phyloP scores from a whole-genome alignment of 2,888 invertebrate genomes.

The Chloromyia formosa region DNA sequence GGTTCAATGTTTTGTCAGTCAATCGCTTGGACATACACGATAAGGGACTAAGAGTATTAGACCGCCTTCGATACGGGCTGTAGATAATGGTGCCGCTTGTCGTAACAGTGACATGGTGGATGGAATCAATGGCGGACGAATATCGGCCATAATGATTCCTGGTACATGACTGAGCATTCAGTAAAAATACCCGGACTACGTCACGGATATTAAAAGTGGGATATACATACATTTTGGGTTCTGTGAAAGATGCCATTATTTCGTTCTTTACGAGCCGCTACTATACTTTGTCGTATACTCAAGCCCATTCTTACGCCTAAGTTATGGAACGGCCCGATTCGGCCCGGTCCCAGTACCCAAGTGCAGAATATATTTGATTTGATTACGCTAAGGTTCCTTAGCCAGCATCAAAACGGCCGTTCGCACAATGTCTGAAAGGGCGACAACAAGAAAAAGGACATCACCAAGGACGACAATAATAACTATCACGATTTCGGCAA shows the following conservation, averaged over 20 bases:
- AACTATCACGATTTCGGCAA: not conserved
- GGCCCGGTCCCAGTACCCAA: not conserved
- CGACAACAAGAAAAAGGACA: slow-evolving; percentile 29
- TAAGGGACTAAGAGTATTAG: not conserved
- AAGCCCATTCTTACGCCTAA: not conserved
- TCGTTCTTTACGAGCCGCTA: slow-evolving; percentile 8
- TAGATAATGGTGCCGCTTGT: not conserved
- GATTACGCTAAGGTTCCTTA: slow-evolving; percentile 8
- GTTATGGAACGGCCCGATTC: not conserved
- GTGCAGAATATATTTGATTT: slow-evolving; percentile 21
- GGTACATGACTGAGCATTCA: slow-evolving; percentile 16
- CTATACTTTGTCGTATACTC: not conserved
- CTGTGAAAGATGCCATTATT: slow-evolving; percentile 19
- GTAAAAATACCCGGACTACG: not conserved
- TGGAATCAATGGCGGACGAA: slow-evolving; percentile 12
- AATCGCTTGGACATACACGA: slow-evolving; percentile 11
- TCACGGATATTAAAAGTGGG: not conserved
- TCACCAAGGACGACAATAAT: slow-evolving; percentile 9
- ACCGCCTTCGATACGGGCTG: not conserved
- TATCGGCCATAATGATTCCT: not conserved
- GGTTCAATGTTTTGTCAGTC: slow-evolving; percentile 21
- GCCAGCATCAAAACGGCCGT: not conserved
- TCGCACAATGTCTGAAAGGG: not conserved
- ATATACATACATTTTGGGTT: slow-evolving; percentile 5
- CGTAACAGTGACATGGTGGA: not conserved